Base-by-base conservation (phyloP, 2,113 vertebrate genomes). In the Psephotus haematonotus region DNA sequence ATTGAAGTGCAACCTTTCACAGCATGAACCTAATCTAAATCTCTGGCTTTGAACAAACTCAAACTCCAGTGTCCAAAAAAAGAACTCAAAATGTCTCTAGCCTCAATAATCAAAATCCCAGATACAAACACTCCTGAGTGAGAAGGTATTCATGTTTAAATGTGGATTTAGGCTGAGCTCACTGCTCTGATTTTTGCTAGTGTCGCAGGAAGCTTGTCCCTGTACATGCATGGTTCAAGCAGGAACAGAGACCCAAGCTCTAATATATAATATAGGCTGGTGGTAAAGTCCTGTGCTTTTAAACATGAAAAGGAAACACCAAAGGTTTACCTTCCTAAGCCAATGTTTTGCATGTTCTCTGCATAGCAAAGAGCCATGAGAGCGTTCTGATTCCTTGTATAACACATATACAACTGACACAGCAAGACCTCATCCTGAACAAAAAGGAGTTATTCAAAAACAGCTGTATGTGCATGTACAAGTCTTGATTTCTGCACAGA, bases 241-340 rank as follows among this genome's bases (percentile, higher is more conserved):
- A 88, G 74, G 67, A 97, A 76, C 24, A 67, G 80, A 84, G 50
- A 82, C 55, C n/a, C 57, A 88, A 67, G 65, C 47, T 86, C 69
- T 59, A 59, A 24, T 59, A 24, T 35, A 35, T 83, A 67, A 69
- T 75, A 86, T 29, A 89, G 82, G 86, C 82, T 96, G 50, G n/a
- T 78, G 72, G 57, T 25, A 78, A 75, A 93, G 52, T 72, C 84
- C 64, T 80, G 68, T 46, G 47, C 84, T 97, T 89, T 93, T 95
- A 88, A 96, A 95, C 53, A 81, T 39, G 82, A 84, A 94, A 78
- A 77, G 47, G 50, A 95, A 93, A 90, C 85, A 81, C 62, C 76
- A 72, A 95, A 77, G 57, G 83, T 88, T 47, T 72, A 76, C 19
- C 20, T 80, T 57, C 52, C 72, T 62, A 95, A 69, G n/a, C 86